Percentiles rank a stretch among this genome's conserved stretches.
These are phyloP conservation scores for Mesoclemmys tuberculata DNA, from an alignment of 2,113 vertebrate species.

Conservation along the genomic window DNA sequence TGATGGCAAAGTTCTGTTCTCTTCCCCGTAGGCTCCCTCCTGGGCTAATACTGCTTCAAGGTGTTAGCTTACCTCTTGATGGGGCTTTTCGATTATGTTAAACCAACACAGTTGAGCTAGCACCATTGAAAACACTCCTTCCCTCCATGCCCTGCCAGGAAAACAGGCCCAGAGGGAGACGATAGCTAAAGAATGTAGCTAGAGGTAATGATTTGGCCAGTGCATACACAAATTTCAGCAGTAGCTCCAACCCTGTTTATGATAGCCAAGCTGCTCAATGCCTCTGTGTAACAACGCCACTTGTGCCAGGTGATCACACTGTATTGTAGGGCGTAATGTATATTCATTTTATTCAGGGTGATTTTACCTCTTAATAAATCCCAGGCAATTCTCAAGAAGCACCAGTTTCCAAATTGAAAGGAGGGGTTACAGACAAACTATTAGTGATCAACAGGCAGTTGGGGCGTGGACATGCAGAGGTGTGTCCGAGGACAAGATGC, in stretches of 20 bases:
- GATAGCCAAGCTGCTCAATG: neutral
- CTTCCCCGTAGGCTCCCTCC: neutral
- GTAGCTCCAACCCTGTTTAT: neutral
- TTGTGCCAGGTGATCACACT: neutral
- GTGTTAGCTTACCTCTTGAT: neutral
- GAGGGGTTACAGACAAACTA: neutral
- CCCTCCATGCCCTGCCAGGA: neutral
- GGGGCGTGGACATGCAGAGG: neutral
- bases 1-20: neutral
- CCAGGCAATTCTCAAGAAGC: rapidly evolving
- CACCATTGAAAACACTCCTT: neutral
- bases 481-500: neutral
- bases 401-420: neutral
- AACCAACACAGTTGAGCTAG: neutral
- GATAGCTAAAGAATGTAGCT: neutral
- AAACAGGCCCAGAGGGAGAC: neutral
- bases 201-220: neutral
- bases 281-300: neutral
- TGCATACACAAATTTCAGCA: neutral
- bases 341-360: neutral
- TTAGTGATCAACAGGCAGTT: rapidly evolving
- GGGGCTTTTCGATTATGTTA: rapidly evolving
- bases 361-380: neutral
- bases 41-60: neutral
- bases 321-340: neutral